phyloP scores from a whole-genome alignment of 2,888 invertebrate genomes.

The Patella depressa region DNA sequence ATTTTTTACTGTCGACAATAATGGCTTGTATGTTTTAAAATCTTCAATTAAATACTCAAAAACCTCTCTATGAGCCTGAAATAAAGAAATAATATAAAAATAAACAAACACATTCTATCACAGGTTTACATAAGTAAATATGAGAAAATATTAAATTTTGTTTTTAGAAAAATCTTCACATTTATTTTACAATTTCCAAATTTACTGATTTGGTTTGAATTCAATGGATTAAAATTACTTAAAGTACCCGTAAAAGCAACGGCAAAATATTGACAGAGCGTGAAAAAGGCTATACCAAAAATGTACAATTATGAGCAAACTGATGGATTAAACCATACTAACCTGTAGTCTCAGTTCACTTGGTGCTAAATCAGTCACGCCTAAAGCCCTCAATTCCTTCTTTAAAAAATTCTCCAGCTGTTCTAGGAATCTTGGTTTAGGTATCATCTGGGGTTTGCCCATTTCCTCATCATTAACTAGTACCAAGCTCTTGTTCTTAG shows the following conservation, averaged over 20 bases:
- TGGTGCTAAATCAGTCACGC: slow-evolving; percentile 63
- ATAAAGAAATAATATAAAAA: not conserved
- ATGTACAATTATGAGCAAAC: not conserved
- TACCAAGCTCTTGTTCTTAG: slow-evolving; percentile 65
- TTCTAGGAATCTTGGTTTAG: slow-evolving; percentile 69
- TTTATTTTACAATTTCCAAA: too few relatives aligned
- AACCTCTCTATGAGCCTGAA: slow-evolving; percentile 70
- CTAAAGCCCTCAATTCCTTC: slow-evolving; percentile 66
- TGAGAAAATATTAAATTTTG: too few relatives aligned
- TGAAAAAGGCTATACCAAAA: not conserved
- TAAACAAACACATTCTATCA: slow-evolving; percentile 3
- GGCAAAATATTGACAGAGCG: too few relatives aligned
- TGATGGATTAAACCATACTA: slow-evolving; percentile 6
- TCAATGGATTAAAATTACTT: not conserved
- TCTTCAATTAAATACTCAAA: slow-evolving; percentile 72
- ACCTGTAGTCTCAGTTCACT: slow-evolving; percentile 69
- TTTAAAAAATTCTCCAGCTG: slow-evolving; percentile 69
- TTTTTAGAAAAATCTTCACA: too few relatives aligned
- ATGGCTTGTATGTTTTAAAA: slow-evolving; percentile 71
- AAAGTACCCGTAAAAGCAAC: not conserved
- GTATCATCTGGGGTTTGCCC: slow-evolving; percentile 64
- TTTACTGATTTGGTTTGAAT: too few relatives aligned
- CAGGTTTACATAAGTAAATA: not conserved
- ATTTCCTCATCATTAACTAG: slow-evolving; percentile 63
- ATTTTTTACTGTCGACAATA: slow-evolving; percentile 70